Percentiles rank a stretch among this genome's conserved stretches.
These are phyloP conservation scores for Lycaon pictus DNA, from an alignment of 2,113 vertebrate species.

Conservation along the genomic window DNA sequence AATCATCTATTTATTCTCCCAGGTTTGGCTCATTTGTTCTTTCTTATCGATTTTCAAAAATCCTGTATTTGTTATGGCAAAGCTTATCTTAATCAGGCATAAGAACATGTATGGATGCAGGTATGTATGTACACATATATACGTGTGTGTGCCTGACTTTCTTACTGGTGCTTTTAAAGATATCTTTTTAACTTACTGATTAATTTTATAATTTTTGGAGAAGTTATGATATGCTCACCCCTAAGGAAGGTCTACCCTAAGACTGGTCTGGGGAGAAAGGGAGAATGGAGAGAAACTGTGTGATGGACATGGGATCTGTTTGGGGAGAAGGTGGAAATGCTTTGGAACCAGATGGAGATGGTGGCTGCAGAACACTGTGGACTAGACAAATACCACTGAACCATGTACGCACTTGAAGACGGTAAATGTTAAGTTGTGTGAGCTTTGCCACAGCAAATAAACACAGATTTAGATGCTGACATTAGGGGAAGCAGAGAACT, in stretches of 20 bases:
- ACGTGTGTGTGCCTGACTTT: not conserved
- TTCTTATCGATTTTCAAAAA: not conserved
- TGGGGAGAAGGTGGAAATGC: too few relatives aligned
- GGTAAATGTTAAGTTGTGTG: not conserved
- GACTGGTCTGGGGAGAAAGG: not conserved
- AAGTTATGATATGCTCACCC: not conserved
- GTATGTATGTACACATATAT: fast-evolving
- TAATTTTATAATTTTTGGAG: not conserved
- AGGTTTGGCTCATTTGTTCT: not conserved
- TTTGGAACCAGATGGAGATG: not conserved
- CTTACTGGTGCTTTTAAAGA: not conserved
- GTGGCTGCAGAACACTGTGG: fast-evolving
- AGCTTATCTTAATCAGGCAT: not conserved
- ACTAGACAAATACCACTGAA: not conserved
- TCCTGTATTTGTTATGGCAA: not conserved
- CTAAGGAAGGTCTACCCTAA: not conserved
- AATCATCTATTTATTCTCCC: not conserved
- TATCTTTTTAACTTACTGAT: not conserved
- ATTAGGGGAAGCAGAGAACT: too few relatives aligned
- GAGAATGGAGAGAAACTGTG: not conserved
- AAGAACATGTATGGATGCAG: not conserved
- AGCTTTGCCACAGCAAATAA: not conserved
- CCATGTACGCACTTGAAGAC: not conserved
- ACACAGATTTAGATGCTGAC: not conserved
- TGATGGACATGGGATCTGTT: not conserved